Base-by-base conservation (phyloP, 2,797 vertebrate genomes). In the Argentina silus region DNA sequence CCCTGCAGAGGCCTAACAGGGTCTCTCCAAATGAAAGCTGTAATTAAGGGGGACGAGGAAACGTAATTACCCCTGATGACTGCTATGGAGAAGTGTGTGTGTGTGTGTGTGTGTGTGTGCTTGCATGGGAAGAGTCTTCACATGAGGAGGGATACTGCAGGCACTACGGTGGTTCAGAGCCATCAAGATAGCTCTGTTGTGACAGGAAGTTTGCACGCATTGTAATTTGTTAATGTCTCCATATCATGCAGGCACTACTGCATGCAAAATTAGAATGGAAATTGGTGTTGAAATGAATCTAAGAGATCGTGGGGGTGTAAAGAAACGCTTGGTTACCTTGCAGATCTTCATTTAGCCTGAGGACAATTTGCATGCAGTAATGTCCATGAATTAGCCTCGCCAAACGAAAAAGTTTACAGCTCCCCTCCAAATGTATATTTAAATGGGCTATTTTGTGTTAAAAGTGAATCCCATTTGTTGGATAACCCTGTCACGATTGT, bases 1-100 rank as follows among this genome's bases (percentile, higher is more conserved):
- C 56, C 55, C 14, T 21, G 51, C 74, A 59, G 60, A 68, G 65
- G 67, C 78, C 72, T 80, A 76, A 67, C 74, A 65, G 66, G 80
- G 66, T 60, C 82, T 79, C 64, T 6, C 57, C 77, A 81, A 90
- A 90, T 85, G 81, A 89, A 89, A 80, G 82, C 79, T 85, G 78
- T 89, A 90, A 92, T 93, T 92, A 92, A 88, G 72, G 73, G 74
- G 74, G 70, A 77, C 83, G 80, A 88, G 74, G 72, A 83, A 89
- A 85, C 75, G 69, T 86, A 90, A 91, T 89, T 91, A 78, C 78
- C 61, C 70, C 65, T 72, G 59, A 83, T 83, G 75, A 75, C 61
- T 81, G 57, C 78, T 72, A 44, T 76, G 53, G 59, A 69, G 76
- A 19, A 21, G 61, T 70, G 53, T 47, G 65, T 67, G 23, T 61